A percentile compares a stretch with the other conserved stretches of the same genome.
Conservation (phyloP, 1,140 invertebrate species). For the Dryas iulia region DNA sequence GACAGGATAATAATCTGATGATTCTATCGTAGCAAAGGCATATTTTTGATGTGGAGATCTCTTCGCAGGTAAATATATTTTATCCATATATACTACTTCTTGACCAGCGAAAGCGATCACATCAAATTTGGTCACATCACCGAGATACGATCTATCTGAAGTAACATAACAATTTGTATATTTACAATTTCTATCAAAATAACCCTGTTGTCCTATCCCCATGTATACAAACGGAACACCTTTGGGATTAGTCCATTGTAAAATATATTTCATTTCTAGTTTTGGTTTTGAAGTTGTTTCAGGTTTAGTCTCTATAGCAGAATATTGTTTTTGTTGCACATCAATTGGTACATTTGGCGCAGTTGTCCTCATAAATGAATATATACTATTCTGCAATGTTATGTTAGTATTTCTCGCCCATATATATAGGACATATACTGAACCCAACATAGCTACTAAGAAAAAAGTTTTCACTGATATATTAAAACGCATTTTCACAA, state of each 20-base stretch:
- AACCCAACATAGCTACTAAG: neutral
- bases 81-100: slow-evolving; percentile 36
- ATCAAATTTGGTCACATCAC: slow-evolving; percentile 59
- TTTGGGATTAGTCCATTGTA: slow-evolving; percentile 48
- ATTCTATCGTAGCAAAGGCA: slow-evolving; percentile 65
- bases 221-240: slow-evolving; percentile 53
- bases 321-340: neutral
- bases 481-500: slow-evolving; percentile 16
- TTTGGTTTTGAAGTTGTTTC: neutral
- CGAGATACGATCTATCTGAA: slow-evolving; percentile 41
- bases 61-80: slow-evolving; percentile 33
- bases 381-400: neutral
- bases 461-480: slow-evolving; percentile 23
- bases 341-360: neutral
- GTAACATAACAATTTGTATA: slow-evolving; percentile 55
- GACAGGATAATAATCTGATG: slow-evolving; percentile 60
- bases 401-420: slow-evolving; percentile 7
- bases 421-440: slow-evolving; percentile 15
- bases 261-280: slow-evolving; percentile 46
- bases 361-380: neutral
- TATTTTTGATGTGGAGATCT: slow-evolving; percentile 61
- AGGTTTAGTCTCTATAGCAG: neutral
- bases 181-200: slow-evolving; percentile 48
- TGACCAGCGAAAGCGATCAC: slow-evolving; percentile 58
- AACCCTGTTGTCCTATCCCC: slow-evolving; percentile 46